Evolutionary conservation across 2,797 vertebrate species (phyloP).

Genomic region (Columba guinea): DNA sequence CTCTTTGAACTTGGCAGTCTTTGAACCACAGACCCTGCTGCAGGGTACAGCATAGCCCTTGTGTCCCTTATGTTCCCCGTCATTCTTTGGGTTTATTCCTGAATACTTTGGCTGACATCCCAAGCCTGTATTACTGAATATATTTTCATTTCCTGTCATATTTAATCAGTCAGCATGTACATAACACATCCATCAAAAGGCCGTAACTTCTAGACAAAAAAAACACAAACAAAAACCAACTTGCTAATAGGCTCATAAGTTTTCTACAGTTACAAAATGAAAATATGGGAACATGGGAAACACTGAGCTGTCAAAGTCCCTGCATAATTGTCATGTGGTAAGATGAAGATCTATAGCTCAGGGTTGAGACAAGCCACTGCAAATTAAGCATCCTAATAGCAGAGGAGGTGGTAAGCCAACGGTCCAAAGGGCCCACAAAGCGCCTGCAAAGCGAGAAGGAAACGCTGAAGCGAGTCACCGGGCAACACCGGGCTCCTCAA

Average conservation of each 20-base stretch:
- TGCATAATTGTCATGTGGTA: background rate
- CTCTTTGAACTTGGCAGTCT: background rate
- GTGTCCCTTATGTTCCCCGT: background rate
- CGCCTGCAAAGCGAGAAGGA: too few species aligned
- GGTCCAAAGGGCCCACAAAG: too few species aligned
- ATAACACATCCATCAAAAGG: constrained; percentile 30
- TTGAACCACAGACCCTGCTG: background rate
- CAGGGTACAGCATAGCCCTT: background rate
- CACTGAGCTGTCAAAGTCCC: background rate
- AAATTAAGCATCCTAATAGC: background rate
- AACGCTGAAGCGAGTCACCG: too few species aligned
- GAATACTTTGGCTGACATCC: background rate
- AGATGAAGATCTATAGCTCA: background rate
- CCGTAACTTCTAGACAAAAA: background rate
- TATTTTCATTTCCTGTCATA: constrained; percentile 22
- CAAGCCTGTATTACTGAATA: background rate
- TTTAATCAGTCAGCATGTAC: background rate
- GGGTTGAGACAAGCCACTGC: background rate
- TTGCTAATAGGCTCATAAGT: constrained; percentile 23
- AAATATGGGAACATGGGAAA: background rate
- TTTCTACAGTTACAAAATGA: constrained; percentile 20
- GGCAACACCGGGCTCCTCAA: too few species aligned
- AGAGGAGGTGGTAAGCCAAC: background rate
- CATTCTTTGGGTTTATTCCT: background rate
- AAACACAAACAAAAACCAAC: background rate